These are phyloP conservation scores for Enteromius mattozi DNA, from an alignment of 2,797 vertebrate genomes.

Conservation along the genomic window DNA sequence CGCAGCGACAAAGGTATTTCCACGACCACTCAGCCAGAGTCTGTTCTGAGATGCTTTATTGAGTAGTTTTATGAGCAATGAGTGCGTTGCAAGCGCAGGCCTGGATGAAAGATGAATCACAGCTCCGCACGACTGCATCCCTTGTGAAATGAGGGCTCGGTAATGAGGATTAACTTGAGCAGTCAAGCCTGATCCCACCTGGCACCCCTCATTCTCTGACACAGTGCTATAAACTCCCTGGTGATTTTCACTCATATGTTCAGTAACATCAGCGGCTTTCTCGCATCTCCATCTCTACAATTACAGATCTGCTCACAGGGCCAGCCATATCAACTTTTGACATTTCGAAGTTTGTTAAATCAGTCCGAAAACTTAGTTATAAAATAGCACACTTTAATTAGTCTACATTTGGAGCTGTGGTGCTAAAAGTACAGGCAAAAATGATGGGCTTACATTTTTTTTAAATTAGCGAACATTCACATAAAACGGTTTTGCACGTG, in stretches of 20 bases:
- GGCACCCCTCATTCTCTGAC: slow-evolving; percentile 38
- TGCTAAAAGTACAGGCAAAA: slow-evolving; percentile 6
- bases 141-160: slow-evolving; percentile 48
- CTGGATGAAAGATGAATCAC: slow-evolving; percentile 35
- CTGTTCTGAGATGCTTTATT: slow-evolving; percentile 40
- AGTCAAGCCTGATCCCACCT: slow-evolving; percentile 44
- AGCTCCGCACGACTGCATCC: slow-evolving; percentile 33
- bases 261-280: slow-evolving; percentile 48
- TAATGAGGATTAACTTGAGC: slow-evolving; percentile 55
- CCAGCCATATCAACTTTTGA: slow-evolving; percentile 14
- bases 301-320: slow-evolving; percentile 39
- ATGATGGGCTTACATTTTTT: slow-evolving; percentile 8
- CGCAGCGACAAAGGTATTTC: not conserved
- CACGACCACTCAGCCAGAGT: slow-evolving; percentile 8
- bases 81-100: not conserved
- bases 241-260: slow-evolving; percentile 48
- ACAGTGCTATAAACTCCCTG: slow-evolving; percentile 19
- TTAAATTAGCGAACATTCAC: slow-evolving; percentile 32
- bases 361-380: not conserved
- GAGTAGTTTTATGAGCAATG: slow-evolving; percentile 41
- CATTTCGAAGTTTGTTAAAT: slow-evolving; percentile 21
- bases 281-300: slow-evolving; percentile 22
- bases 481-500: slow-evolving; percentile 6
- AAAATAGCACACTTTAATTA: slow-evolving; percentile 15
- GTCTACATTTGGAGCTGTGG: not conserved